A percentile compares a stretch with the other conserved stretches of the same genome.
Evolutionary conservation across 2,888 invertebrate species (phyloP).

Genomic region (Phyllotreta striolata): DNA sequence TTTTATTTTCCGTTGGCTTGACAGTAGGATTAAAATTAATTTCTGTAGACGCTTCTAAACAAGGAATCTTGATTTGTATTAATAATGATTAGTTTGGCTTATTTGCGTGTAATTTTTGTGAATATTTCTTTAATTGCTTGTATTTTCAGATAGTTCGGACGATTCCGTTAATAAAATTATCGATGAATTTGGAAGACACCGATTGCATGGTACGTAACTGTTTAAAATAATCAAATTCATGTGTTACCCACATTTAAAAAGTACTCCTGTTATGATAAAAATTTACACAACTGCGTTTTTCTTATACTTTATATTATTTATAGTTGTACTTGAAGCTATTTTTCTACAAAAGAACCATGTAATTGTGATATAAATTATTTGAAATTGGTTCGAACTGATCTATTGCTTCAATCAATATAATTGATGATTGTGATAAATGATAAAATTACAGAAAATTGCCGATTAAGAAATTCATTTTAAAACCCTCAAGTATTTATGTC

Average conservation of each 20-base stretch:
- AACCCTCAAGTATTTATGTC: neutral
- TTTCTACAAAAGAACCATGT: neutral
- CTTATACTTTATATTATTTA: conserved; percentile 6
- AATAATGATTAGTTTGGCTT: neutral
- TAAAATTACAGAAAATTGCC: conserved; percentile 5
- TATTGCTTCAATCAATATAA: neutral
- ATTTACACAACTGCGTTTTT: conserved; percentile 9
- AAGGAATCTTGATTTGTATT: too few species aligned
- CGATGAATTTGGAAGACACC: conserved; percentile 56
- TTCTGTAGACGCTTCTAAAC: too few species aligned
- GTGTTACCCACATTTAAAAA: neutral
- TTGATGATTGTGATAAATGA: conserved; percentile 4
- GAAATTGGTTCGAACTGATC: conserved; percentile 6
- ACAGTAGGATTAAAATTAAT: too few species aligned
- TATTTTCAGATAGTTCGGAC: conserved; percentile 48
- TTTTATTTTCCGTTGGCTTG: too few species aligned
- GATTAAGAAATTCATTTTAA: neutral
- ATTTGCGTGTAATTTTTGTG: neutral
- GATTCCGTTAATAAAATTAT: conserved; percentile 51
- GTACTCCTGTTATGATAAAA: conserved; percentile 10
- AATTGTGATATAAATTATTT: conserved; percentile 7
- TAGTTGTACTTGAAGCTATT: neutral
- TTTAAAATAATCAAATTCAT: too few species aligned
- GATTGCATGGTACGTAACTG: conserved; percentile 54
- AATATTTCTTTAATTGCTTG: conserved; percentile 1